A percentile compares a stretch with the other conserved stretches of the same genome.
Conservation (phyloP, 2,797 vertebrate species). For the Alca torda region DNA sequence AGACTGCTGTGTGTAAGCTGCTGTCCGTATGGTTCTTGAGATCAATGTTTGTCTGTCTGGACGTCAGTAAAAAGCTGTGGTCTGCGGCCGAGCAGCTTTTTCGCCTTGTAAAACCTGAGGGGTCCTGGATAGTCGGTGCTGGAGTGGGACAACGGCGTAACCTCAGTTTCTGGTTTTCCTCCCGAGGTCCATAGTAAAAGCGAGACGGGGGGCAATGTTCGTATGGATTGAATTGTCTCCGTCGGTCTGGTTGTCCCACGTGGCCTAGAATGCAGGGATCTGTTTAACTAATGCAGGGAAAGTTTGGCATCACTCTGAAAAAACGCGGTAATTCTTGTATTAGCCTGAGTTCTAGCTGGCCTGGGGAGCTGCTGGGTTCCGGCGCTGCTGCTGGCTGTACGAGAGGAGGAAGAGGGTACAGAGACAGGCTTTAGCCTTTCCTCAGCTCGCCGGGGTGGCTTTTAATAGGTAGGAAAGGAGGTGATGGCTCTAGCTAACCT, state of each 20-base stretch:
- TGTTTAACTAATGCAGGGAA: neutral
- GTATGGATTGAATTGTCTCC: neutral
- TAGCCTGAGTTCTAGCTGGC: neutral
- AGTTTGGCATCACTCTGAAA: neutral
- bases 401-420: neutral
- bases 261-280: neutral
- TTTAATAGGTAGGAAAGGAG: neutral
- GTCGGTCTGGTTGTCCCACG: accelerated
- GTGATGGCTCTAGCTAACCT: neutral
- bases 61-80: neutral
- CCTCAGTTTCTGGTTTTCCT: neutral
- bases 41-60: neutral
- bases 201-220: neutral
- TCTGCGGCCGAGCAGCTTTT: neutral
- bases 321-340: accelerated
- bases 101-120: neutral
- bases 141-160: accelerated
- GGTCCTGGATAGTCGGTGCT: neutral
- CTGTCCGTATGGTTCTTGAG: neutral
- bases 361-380: neutral
- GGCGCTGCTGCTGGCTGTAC: neutral
- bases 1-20: neutral
- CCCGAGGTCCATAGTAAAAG: neutral
- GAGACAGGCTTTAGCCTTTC: neutral
- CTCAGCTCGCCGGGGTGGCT: neutral